Conservation (phyloP, 2,113 vertebrate genomes). For the Vanacampus margaritifer region DNA sequence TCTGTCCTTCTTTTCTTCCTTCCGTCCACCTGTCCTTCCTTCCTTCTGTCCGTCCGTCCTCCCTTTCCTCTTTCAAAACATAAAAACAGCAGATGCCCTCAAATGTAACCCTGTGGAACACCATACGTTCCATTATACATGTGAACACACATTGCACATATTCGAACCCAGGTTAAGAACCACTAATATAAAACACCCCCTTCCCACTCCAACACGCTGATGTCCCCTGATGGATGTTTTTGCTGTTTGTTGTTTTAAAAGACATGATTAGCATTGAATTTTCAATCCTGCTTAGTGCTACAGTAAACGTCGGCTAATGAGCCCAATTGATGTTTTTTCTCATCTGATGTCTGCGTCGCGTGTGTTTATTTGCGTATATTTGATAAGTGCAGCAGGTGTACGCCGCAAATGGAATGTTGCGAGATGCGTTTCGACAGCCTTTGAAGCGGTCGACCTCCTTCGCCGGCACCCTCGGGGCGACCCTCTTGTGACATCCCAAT, state of each 20-base stretch:
- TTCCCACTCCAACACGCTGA: conserved; percentile 35
- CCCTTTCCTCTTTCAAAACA: no score
- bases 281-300: conserved; percentile 27
- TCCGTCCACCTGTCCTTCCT: no score
- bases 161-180: neutral
- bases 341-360: neutral
- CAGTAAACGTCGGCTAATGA: conserved; percentile 14
- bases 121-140: no score
- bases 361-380: neutral
- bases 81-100: no score
- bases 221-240: conserved; percentile 40
- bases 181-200: no score
- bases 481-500: conserved; percentile 58
- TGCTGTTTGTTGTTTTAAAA: conserved; percentile 33
- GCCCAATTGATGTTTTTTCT: neutral
- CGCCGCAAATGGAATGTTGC: conserved; percentile 16
- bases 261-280: conserved; percentile 56
- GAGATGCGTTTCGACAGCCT: conserved; percentile 26
- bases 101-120: no score
- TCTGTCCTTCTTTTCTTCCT: no score
- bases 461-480: conserved; percentile 37
- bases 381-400: neutral
- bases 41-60: no score
- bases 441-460: conserved; percentile 29
- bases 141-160: no score